Percentiles rank a stretch among this genome's conserved stretches.
Evolutionary conservation across 2,797 vertebrate genomes (phyloP).

Genomic region (Liasis olivaceus): DNA sequence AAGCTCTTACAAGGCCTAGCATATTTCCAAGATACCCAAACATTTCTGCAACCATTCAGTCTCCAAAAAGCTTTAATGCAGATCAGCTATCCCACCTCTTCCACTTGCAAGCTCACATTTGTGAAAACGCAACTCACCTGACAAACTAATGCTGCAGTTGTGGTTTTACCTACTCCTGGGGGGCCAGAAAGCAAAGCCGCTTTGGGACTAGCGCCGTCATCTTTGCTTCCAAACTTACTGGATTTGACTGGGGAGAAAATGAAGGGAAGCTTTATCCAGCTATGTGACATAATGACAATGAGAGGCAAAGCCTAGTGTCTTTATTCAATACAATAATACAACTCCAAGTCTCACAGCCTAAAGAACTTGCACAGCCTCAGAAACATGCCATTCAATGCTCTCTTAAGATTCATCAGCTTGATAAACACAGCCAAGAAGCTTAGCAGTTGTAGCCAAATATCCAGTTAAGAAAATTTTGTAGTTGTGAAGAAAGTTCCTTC

Average conservation of each 20-base stretch:
- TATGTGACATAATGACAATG: not conserved
- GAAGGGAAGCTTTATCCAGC: not conserved
- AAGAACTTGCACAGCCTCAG: not conserved
- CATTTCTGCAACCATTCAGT: not conserved
- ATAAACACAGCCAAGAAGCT: not conserved
- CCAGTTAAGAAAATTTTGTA: not conserved
- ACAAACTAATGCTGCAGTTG: slow-evolving; percentile 92
- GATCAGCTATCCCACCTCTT: not conserved
- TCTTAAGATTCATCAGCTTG: not conserved
- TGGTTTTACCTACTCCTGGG: slow-evolving; percentile 97
- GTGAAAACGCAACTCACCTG: slow-evolving; percentile 78
- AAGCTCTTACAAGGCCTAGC: not conserved
- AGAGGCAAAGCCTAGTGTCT: not conserved
- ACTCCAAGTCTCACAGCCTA: too few relatives aligned
- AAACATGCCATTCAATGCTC: too few relatives aligned
- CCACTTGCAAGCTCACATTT: not conserved
- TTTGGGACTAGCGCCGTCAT: slow-evolving; percentile 86
- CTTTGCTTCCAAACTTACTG: slow-evolving; percentile 84
- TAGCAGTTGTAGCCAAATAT: not conserved
- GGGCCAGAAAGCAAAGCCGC: slow-evolving; percentile 95
- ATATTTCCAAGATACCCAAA: not conserved
- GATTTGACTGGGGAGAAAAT: slow-evolving; percentile 69
- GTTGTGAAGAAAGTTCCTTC: too few relatives aligned
- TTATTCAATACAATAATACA: not conserved
- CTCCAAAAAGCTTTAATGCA: not conserved